Percentiles rank a stretch among this genome's conserved stretches.
phyloP scores from a whole-genome alignment of 2,797 vertebrate genomes.

The Anguilla anguilla region DNA sequence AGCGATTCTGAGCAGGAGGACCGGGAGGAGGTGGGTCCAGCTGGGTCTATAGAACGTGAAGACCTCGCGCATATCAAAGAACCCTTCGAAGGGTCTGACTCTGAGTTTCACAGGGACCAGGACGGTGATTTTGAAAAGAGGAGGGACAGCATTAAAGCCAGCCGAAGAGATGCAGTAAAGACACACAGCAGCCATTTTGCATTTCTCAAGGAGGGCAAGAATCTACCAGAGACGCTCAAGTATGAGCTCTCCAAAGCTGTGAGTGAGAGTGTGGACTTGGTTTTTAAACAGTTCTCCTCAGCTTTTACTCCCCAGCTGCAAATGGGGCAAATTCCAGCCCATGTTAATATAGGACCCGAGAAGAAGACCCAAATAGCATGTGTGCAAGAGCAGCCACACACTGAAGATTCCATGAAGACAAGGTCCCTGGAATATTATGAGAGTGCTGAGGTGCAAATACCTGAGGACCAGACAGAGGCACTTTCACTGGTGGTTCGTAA shows the following conservation, averaged over 20 bases:
- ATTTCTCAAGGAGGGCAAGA: conserved; percentile 61
- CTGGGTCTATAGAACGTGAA: conserved; percentile 44
- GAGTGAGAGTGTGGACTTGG: conserved; percentile 81
- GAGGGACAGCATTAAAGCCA: conserved; percentile 34
- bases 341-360: conserved; percentile 50
- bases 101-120: conserved; percentile 10
- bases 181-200: conserved; percentile 42
- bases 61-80: conserved; percentile 19
- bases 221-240: conserved; percentile 81
- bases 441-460: conserved; percentile 62
- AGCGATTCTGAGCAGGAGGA: conserved; percentile 57
- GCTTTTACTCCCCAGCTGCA: conserved; percentile 64
- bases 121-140: conserved; percentile 52
- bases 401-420: conserved; percentile 60
- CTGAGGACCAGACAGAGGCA: conserved; percentile 70
- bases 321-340: conserved; percentile 53
- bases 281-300: conserved; percentile 76
- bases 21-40: conserved; percentile 41
- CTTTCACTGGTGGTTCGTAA: conserved; percentile 73
- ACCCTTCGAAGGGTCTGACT: conserved; percentile 44
- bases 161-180: conserved; percentile 58
- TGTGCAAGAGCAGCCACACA: conserved; percentile 58
- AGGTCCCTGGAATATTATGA: conserved; percentile 68
- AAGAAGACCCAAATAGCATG: conserved; percentile 58
- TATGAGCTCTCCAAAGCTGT: conserved; percentile 80